phyloP scores from a whole-genome alignment of 2,113 vertebrate genomes.

The Baryphthengus martii region DNA sequence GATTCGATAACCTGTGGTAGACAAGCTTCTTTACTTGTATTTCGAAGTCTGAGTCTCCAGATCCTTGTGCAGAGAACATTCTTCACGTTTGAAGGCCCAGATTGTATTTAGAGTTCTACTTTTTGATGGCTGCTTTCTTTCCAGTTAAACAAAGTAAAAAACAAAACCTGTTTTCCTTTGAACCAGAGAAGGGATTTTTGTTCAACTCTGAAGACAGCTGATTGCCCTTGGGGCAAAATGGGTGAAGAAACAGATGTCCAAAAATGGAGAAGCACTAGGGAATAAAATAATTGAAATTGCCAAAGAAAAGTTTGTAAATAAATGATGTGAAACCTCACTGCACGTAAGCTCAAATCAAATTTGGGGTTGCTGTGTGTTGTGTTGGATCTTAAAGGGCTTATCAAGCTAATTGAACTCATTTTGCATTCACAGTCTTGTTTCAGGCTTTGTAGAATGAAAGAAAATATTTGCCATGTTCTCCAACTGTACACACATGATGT shows the following conservation, averaged over 20 bases:
- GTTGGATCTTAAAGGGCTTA: not conserved
- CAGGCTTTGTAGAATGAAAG: not conserved
- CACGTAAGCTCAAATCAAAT: not conserved
- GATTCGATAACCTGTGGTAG: not conserved
- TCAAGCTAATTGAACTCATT: not conserved
- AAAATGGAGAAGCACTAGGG: not conserved
- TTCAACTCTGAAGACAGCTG: constrained; percentile 47
- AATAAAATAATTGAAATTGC: not conserved
- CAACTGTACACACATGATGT: not conserved
- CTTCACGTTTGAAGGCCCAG: not conserved
- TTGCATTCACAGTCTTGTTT: not conserved
- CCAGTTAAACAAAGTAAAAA: not conserved
- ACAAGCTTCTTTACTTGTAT: not conserved
- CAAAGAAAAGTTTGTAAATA: constrained; percentile 2
- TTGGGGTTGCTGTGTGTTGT: not conserved
- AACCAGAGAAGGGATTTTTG: constrained; percentile 9
- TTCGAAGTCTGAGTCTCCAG: not conserved
- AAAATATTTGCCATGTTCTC: not conserved
- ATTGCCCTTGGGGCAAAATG: constrained; percentile 19
- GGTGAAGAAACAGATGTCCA: constrained; percentile 23
- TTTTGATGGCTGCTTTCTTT: not conserved
- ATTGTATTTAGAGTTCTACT: not conserved
- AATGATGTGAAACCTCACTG: not conserved
- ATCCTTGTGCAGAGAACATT: not conserved
- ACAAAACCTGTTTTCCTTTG: not conserved